Conservation (phyloP, 1,140 invertebrate genomes). For the Scaptomyza hsui region DNA sequence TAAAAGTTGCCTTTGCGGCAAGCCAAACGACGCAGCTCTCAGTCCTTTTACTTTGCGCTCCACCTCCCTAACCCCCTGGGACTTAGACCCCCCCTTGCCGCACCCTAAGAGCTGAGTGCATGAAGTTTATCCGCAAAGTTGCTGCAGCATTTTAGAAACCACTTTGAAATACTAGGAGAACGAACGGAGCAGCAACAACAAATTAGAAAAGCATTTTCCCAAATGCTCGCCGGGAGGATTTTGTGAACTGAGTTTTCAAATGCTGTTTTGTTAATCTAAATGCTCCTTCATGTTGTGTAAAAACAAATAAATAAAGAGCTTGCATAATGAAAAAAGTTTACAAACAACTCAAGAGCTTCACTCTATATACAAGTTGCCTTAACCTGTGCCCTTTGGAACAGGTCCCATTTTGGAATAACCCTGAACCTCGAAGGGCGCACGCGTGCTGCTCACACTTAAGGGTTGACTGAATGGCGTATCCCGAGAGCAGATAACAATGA, state of each 20-base stretch:
- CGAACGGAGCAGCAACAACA: conserved; percentile 9
- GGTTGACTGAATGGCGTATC: conserved; percentile 49
- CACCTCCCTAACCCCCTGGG: neutral
- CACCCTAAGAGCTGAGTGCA: neutral
- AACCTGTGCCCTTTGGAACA: conserved; percentile 22
- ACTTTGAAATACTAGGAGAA: conserved; percentile 25
- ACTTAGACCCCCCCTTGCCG: neutral
- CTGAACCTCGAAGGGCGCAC: conserved; percentile 43
- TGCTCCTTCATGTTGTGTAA: conserved; percentile 4
- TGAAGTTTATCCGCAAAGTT: conserved; percentile 52
- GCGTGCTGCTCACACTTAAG: conserved; percentile 68
- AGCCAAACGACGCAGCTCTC: conserved; percentile 16
- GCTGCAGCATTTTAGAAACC: conserved; percentile 37
- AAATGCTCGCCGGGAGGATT: conserved; percentile 17
- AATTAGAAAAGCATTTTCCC: conserved; percentile 23
- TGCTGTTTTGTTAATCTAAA: conserved; percentile 34
- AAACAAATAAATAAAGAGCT: conserved; percentile 20
- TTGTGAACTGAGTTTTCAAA: conserved; percentile 2
- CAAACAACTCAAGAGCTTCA: neutral
- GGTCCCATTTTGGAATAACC: conserved; percentile 67
- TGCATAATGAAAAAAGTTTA: conserved; percentile 6
- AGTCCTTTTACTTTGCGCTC: neutral
- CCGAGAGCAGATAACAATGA: conserved; percentile 49
- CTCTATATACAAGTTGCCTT: neutral
- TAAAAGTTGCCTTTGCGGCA: conserved; percentile 57